Base-by-base conservation (phyloP, 2,888 invertebrate genomes). In the Sympetrum striolatum region DNA sequence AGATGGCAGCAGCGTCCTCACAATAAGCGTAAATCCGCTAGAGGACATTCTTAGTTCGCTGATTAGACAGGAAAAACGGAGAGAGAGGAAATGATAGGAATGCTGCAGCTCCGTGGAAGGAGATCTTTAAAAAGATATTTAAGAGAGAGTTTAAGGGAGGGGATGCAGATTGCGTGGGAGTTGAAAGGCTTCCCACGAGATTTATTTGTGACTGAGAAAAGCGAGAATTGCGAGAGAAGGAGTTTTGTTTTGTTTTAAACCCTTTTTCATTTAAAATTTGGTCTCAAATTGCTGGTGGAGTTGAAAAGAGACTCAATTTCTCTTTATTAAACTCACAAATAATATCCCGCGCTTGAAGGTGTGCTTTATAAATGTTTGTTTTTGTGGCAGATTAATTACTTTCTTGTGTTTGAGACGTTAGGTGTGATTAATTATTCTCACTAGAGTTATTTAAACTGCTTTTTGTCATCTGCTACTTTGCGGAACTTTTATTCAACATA, bases 61-160 rank as follows among this genome's bases (percentile, higher is more conserved):
- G 48, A 81, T 81, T 81, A 44, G 81, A 48, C 44, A 81, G 25
- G 81, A 44, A 48, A 48, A 44, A 81, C 81, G 81, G 81, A 44
- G 81, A 18, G 39, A 15, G 39, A 39, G 35, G 22, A 37, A 48
- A 81, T 14, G 81, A 15, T 39, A 39, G 44, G 44, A 48, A 25
- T 25, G 8, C 25, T 81, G 44, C 10, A 14, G 14, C 22, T 44
- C 25, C 25, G 81, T 25, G 8, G 39, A 81, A n/a, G n/a, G n/a
- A n/a, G n/a, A 25, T 22, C 25, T 14, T 80, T 31, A 35, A 80
- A 80, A 80, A 22, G 39, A 35, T 14, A 14, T 37, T 31, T 8
- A 39, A n/a, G n/a, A n/a, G n/a, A n/a, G n/a, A 25, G 44, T 81
- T 44, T 39, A 44, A 25, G 48, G 48, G 64, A 64, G 4, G 22